Evolutionary conservation across 1,140 invertebrate species (phyloP), one percentile per base, ranked within the genome.

Genomic region (Lepidurus couesii): DNA sequence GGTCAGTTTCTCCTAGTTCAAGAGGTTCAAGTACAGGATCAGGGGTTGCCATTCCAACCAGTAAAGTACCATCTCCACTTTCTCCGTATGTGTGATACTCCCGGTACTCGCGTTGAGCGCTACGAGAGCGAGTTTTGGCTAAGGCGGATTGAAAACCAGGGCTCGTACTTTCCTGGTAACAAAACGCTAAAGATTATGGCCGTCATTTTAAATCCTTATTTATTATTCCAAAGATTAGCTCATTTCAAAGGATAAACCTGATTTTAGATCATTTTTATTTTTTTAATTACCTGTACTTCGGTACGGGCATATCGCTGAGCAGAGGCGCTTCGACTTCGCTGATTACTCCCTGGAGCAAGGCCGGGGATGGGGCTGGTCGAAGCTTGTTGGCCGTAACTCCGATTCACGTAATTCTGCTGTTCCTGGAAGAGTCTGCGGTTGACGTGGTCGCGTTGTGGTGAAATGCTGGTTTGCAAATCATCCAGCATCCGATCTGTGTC

Each of bases 401-500:
- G 8, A 65, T 65, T 65, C 53, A 65, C 53, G 13, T 65, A 65
- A 16, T 21, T 65, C 13, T 65, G 53, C 13, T 65, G 53, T 65
- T 65, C 53, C 53, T 65, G 53, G 53, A 65, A 73, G 11, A 42
- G 45, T 73, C 53, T 34, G 13, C 53, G 65, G 47, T 26, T 73
- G 42, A 42, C 65, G 16, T 77, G 75, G 44, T 74, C 53, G 42
- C 73, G 53, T 74, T 73, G 65, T n/a, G 53, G 78, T 21, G 78
- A 73, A 65, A 73, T 73, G 42, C 53, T 78, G n/a, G 42, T 78
- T 45, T 73, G 78, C 43, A 73, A 45, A n/a, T 73, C 47, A 16
- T 78, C 78, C 42, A 73, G 47, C 78, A 78, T 65, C 42, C 77
- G 77, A 78, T 78, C 77, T 78, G 53, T 21, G 43, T 16, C 24